A percentile compares a stretch with the other conserved stretches of the same genome.
phyloP scores from a whole-genome alignment of 2,113 vertebrate genomes.

The Toxotes chatareus region DNA sequence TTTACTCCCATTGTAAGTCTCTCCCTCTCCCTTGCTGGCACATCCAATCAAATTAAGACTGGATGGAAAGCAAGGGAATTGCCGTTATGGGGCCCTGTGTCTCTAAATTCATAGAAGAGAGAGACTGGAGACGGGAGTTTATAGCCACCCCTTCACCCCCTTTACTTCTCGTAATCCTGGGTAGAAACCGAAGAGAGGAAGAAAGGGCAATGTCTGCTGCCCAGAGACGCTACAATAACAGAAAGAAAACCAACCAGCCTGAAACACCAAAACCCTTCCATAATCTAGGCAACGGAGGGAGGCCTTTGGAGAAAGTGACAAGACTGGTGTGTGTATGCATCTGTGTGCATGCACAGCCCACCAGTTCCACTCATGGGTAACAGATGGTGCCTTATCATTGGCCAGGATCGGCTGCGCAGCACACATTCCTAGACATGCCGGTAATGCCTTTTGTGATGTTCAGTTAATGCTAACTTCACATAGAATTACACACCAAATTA shows the following conservation, averaged over 20 bases:
- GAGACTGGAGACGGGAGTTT: slow-evolving; percentile 68
- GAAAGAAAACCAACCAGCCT: slow-evolving; percentile 56
- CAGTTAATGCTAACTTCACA: slow-evolving; percentile 75
- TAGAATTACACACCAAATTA: slow-evolving; percentile 76
- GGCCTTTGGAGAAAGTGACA: slow-evolving; percentile 68
- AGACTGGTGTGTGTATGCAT: slow-evolving; percentile 58
- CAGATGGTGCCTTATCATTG: slow-evolving; percentile 86
- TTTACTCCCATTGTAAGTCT: slow-evolving; percentile 27
- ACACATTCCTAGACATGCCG: slow-evolving; percentile 84
- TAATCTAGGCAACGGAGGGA: slow-evolving; percentile 67
- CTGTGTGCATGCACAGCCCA: slow-evolving; percentile 62
- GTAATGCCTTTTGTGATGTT: slow-evolving; percentile 83
- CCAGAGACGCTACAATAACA: slow-evolving; percentile 82
- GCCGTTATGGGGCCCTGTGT: slow-evolving; percentile 39
- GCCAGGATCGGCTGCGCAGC: slow-evolving; percentile 72
- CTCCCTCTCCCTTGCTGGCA: slow-evolving; percentile 50
- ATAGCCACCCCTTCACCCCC: slow-evolving; percentile 56
- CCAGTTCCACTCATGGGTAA: slow-evolving; percentile 76
- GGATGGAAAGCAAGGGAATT: slow-evolving; percentile 38
- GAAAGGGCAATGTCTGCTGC: slow-evolving; percentile 76
- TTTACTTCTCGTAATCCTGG: slow-evolving; percentile 77
- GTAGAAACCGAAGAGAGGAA: slow-evolving; percentile 83
- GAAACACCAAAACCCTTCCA: slow-evolving; percentile 55
- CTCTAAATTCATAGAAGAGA: slow-evolving; percentile 39
- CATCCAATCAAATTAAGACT: slow-evolving; percentile 72